These are phyloP conservation scores for Drosophila planitibia DNA, from an alignment of 2,888 invertebrate species.

Conservation along the genomic window DNA sequence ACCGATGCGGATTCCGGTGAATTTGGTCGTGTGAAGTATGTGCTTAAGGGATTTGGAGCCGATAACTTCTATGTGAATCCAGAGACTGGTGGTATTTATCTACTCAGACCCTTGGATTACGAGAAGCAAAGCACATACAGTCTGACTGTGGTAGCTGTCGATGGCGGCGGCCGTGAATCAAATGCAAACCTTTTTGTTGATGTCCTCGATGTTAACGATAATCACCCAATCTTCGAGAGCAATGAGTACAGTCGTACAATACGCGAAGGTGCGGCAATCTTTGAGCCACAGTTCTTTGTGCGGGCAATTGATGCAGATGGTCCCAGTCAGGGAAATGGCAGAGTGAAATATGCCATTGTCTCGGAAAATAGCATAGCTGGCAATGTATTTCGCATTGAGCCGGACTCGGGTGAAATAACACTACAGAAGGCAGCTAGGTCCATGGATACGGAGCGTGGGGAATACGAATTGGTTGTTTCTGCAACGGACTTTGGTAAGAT, in stretches of 20 bases:
- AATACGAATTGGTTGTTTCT: constrained; percentile 89
- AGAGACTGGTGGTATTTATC: constrained; percentile 89
- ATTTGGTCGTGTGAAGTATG: constrained; percentile 90
- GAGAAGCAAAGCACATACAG: constrained; percentile 93
- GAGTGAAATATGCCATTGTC: constrained; percentile 88
- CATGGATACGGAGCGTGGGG: constrained; percentile 91
- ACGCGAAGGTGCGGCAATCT: constrained; percentile 90
- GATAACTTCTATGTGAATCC: constrained; percentile 91
- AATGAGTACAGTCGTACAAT: constrained; percentile 91
- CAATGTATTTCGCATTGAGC: constrained; percentile 88
- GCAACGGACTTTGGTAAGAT: constrained; percentile 90
- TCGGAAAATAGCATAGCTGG: constrained; percentile 90
- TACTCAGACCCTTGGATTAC: constrained; percentile 89
- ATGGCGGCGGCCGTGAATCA: constrained; percentile 91
- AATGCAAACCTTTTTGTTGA: constrained; percentile 90
- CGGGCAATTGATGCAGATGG: constrained; percentile 92
- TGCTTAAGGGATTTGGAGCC: constrained; percentile 91
- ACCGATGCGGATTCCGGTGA: constrained; percentile 90
- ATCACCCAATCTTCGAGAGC: constrained; percentile 90
- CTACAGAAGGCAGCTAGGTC: constrained; percentile 89
- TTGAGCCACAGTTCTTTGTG: constrained; percentile 92
- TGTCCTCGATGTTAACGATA: constrained; percentile 91
- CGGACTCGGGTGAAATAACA: constrained; percentile 90
- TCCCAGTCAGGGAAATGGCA: constrained; percentile 89
- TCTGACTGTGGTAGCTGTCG: constrained; percentile 91